These are phyloP conservation scores for Orius insidiosus DNA, from an alignment of 1,140 invertebrate species.

Conservation along the genomic window DNA sequence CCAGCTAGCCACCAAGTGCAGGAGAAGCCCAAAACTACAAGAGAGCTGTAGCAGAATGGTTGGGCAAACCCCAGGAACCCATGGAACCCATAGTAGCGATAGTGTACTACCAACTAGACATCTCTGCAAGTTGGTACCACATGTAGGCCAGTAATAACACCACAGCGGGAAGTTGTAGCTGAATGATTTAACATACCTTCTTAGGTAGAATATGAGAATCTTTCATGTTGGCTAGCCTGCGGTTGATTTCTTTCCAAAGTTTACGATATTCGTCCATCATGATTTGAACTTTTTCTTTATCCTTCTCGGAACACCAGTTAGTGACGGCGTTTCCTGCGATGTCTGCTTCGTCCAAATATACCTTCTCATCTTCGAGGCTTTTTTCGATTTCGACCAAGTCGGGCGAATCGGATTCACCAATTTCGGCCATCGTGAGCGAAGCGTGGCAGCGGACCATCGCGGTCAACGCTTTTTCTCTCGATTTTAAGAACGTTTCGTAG, in stretches of 20 bases:
- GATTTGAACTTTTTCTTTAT: conserved; percentile 36
- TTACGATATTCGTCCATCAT: conserved; percentile 49
- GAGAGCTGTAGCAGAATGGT: no score
- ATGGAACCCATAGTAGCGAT: no score
- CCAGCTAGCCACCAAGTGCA: no score
- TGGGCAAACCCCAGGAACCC: no score
- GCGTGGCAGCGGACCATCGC: not conserved
- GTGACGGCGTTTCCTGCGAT: conserved; percentile 39
- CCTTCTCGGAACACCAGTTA: conserved; percentile 32
- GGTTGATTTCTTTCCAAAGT: conserved; percentile 42
- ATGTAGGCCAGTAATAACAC: no score
- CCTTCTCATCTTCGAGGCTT: conserved; percentile 33
- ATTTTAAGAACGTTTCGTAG: conserved; percentile 3
- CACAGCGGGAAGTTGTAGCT: no score
- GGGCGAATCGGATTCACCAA: not conserved
- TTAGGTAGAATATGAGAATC: not conserved
- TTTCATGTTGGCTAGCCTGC: conserved; percentile 26
- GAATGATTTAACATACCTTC: not conserved
- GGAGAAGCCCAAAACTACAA: no score
- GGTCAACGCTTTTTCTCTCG: not conserved
- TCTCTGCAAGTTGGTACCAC: no score
- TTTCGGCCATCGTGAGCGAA: not conserved
- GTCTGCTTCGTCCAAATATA: conserved; percentile 35
- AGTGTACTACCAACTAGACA: no score
- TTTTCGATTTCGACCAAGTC: conserved; percentile 30